Evolutionary conservation across 2,888 invertebrate genomes (phyloP).

Genomic region (Amphimallon solstitiale): DNA sequence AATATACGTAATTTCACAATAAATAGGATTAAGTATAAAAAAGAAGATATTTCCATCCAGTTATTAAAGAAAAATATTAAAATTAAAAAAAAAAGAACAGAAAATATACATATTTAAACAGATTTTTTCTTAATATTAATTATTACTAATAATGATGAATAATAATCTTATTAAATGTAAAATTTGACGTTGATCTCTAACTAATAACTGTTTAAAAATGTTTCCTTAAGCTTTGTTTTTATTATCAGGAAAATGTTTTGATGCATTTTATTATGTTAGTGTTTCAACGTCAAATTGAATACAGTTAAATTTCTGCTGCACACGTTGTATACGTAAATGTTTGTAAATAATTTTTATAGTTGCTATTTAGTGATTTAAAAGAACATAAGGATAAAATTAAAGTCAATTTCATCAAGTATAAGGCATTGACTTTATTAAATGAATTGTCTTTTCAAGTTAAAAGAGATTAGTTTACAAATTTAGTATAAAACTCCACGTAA

Average conservation of each 20-base stretch:
- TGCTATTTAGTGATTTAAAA: conserved; percentile 45
- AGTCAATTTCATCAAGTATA: conserved; percentile 12
- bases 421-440: background rate
- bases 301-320: conserved; percentile 40
- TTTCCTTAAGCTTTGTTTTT: background rate
- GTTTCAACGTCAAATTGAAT: background rate
- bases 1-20: conserved; percentile 57
- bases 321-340: conserved; percentile 47
- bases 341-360: conserved; percentile 57
- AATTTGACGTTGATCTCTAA: background rate
- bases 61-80: conserved; percentile 41
- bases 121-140: conserved; percentile 5
- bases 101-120: conserved; percentile 22
- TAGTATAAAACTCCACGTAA: no score
- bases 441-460: conserved; percentile 3
- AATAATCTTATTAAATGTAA: background rate
- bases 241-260: background rate
- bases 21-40: conserved; percentile 46
- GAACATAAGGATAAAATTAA: background rate
- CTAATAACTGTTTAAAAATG: background rate
- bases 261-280: background rate
- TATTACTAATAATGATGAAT: conserved; percentile 12
- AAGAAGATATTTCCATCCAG: conserved; percentile 56
- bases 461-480: no score
- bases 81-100: no score